Base-by-base conservation (phyloP, 2,888 invertebrate genomes). In the Tenthredo mesomela region DNA sequence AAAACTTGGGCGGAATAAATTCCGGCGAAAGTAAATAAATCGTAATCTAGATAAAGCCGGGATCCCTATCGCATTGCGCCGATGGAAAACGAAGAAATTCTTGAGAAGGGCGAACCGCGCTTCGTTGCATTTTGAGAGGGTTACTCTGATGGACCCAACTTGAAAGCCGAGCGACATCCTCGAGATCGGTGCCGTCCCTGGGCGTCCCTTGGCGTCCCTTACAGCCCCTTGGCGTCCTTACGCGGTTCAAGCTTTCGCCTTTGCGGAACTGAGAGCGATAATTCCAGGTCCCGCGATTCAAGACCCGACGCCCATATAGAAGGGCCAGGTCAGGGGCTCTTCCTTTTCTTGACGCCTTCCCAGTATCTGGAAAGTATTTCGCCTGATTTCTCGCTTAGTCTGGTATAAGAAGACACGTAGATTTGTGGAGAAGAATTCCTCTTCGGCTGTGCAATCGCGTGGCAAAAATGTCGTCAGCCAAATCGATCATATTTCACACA, bases 111-210 rank as follows among this genome's bases (percentile, higher is more conserved):
- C 25, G 77, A 54, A 50, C 54, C 43, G 40, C 61, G 80, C 58
- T 80, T 80, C 33, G 80, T 61, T 61, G 40, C 80, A 37, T 58
- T 80, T 77, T 37, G 37, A 80, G 80, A 80, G 80, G 80, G 80
- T 80, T 80, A n/a, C 50, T 61, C 40, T 21, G 80, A 80, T 61
- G 61, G 80, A 80, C 37, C 80, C 80, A 61, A 58, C 61, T 80
- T 61, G 58, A 80, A 80, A 80, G 58, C 58, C 21, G 40, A 40
- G 61, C 40, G 37, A 80, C 80, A 37, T 80, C 21, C 80, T 77
- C 40, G 80, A 80, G 37, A 77, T 40, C 58, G 40, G 80, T 80
- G n/a, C 61, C 40, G 43, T 61, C 80, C 80, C 61, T 58, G 18
- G 12, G n/a, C 40, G 61, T 80, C 78, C 78, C 78, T 80, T 50